Conservation (phyloP, 2,888 invertebrate species). For the Halictus quadricinctus region DNA sequence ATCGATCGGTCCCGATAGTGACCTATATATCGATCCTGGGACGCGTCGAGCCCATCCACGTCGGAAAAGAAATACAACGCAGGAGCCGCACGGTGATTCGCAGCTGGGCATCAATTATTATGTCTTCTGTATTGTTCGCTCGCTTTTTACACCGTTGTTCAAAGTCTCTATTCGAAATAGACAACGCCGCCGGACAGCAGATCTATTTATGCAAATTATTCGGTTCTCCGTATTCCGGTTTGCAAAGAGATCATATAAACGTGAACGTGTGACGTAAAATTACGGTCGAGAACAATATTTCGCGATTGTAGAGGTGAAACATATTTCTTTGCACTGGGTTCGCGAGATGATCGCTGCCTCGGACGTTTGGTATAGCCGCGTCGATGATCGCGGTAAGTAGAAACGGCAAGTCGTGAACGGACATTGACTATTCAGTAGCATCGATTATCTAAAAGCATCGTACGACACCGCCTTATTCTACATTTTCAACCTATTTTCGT, state of each 20-base stretch:
- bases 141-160: no score
- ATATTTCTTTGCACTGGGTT: not conserved
- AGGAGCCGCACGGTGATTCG: not conserved
- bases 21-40: constrained; percentile 56
- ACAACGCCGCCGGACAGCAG: not conserved
- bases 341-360: not conserved
- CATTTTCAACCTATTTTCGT: not conserved
- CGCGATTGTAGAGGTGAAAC: no score
- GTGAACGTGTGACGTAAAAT: not conserved
- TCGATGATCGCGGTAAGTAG: not conserved
- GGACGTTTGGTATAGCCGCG: not conserved
- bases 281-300: not conserved
- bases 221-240: not conserved
- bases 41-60: not conserved
- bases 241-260: not conserved
- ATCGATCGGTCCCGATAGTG: constrained; percentile 62
- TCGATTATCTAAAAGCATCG: not conserved
- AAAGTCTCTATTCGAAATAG: not conserved
- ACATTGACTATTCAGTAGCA: not conserved
- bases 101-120: no score
- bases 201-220: not conserved
- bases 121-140: no score
- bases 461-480: not conserved
- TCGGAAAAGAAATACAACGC: constrained; percentile 16
- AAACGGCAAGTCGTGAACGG: not conserved